Evolutionary conservation across 2,113 vertebrate genomes (phyloP).

Genomic region (Odocoileus hemionus): DNA sequence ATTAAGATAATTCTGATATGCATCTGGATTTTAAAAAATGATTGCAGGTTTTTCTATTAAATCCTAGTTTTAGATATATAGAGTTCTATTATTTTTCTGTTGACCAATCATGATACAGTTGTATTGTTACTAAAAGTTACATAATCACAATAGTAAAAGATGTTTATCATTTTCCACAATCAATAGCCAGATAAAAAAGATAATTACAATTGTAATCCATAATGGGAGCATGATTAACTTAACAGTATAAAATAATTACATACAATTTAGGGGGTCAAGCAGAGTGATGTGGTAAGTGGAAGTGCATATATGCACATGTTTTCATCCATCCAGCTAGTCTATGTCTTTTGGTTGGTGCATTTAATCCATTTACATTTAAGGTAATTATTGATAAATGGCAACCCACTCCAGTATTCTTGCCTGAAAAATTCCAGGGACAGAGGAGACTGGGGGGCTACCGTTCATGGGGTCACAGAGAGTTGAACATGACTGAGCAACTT

Average conservation of each 20-base stretch:
- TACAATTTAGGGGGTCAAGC: neutral
- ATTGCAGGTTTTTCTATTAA: neutral
- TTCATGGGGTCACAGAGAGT: neutral
- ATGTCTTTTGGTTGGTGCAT: neutral
- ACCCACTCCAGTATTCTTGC: neutral
- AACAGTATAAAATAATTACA: neutral
- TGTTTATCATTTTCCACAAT: neutral
- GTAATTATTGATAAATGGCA: neutral
- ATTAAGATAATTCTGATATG: neutral
- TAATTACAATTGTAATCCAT: neutral
- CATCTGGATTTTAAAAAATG: neutral
- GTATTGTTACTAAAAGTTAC: neutral
- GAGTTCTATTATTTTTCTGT: neutral
- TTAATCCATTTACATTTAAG: neutral
- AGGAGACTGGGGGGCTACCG: neutral
- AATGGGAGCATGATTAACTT: neutral
- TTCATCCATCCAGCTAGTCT: neutral
- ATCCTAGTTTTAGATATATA: neutral
- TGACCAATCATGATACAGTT: neutral
- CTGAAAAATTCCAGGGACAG: neutral
- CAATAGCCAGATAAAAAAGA: neutral
- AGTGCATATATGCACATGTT: neutral
- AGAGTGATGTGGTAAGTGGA: neutral
- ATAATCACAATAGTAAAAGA: neutral
- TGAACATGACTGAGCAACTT: neutral